Percentiles rank a stretch among this genome's conserved stretches.
phyloP scores from a whole-genome alignment of 2,797 vertebrate species.

The Choloepus didactylus region DNA sequence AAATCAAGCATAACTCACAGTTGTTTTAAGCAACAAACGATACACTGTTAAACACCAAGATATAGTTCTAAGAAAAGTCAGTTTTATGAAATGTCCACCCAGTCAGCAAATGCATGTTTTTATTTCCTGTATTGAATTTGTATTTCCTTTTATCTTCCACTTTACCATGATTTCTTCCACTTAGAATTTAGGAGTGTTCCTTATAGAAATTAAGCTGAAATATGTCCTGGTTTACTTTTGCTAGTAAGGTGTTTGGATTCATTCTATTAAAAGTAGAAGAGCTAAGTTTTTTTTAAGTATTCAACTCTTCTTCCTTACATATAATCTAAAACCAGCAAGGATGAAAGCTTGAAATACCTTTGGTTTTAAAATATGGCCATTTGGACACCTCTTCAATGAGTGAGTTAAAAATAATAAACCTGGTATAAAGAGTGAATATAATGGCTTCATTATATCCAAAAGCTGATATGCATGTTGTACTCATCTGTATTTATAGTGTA shows the following conservation, averaged over 20 bases:
- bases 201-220: neutral
- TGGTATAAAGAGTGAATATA: neutral
- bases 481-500: neutral
- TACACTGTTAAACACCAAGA: neutral
- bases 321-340: neutral
- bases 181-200: neutral
- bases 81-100: neutral
- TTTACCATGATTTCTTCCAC: neutral
- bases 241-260: neutral
- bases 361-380: neutral
- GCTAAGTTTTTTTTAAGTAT: neutral
- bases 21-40: neutral
- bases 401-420: constrained; percentile 1
- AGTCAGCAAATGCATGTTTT: neutral
- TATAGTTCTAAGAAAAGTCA: neutral
- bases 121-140: neutral
- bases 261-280: neutral
- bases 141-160: neutral
- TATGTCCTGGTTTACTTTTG: neutral
- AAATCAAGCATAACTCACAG: neutral
- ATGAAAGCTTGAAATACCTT: neutral
- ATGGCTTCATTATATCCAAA: neutral
- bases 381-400: neutral
- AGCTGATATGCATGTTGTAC: neutral
- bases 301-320: neutral